phyloP scores from a whole-genome alignment of 2,888 invertebrate genomes.

The Folsomia candida region DNA sequence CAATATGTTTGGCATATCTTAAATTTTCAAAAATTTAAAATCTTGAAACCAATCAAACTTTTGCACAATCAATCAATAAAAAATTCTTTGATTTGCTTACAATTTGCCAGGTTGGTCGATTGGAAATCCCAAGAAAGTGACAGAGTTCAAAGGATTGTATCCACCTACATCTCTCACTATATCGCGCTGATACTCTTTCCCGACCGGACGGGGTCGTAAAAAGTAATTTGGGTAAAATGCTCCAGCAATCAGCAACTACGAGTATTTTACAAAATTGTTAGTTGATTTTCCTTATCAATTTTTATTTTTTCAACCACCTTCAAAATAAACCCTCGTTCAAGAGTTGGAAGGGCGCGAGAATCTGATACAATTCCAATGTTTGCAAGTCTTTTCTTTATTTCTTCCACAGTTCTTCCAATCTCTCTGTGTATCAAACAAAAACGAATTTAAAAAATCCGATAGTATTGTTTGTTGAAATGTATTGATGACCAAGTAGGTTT shows the following conservation, averaged over 20 bases:
- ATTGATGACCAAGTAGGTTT: no score
- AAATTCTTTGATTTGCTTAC: slow-evolving; percentile 56
- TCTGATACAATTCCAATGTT: slow-evolving; percentile 61
- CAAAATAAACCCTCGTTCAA: slow-evolving; percentile 63
- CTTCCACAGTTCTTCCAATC: slow-evolving; percentile 68
- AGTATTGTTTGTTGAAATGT: slow-evolving; percentile 16
- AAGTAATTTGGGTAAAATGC: slow-evolving; percentile 95
- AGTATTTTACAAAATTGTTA: neutral
- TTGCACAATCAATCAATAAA: slow-evolving; percentile 14
- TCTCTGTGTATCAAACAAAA: slow-evolving; percentile 56
- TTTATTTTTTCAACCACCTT: slow-evolving; percentile 58
- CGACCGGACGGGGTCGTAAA: slow-evolving; percentile 59
- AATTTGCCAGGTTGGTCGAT: slow-evolving; percentile 67
- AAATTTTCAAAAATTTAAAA: no score
- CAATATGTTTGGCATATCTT: slow-evolving; percentile 39
- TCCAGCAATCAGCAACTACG: slow-evolving; percentile 71
- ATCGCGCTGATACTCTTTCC: slow-evolving; percentile 64
- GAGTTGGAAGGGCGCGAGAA: slow-evolving; percentile 22
- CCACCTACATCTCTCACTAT: slow-evolving; percentile 68
- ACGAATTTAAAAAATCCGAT: slow-evolving; percentile 7
- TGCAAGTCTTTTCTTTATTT: slow-evolving; percentile 65
- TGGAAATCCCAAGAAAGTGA: slow-evolving; percentile 61
- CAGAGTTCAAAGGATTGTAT: slow-evolving; percentile 73
- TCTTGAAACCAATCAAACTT: slow-evolving; percentile 13
- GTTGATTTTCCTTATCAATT: neutral